phyloP scores from a whole-genome alignment of 2,797 vertebrate species.

The Ptychadena robeensis region DNA sequence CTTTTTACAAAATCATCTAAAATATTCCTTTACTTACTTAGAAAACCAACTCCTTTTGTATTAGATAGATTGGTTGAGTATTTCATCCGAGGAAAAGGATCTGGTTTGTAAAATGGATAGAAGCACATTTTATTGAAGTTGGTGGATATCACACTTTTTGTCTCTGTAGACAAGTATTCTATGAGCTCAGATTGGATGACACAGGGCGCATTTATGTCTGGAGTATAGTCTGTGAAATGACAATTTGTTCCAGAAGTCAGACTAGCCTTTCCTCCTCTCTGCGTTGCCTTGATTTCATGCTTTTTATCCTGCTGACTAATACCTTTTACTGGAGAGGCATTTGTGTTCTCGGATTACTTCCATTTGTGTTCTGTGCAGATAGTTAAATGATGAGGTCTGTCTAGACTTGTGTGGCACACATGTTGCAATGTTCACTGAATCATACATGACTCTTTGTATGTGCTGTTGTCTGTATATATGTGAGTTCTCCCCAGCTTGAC shows the following conservation, averaged over 20 bases:
- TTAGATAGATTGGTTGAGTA: not conserved
- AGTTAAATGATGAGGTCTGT: constrained; percentile 36
- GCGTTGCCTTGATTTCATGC: constrained; percentile 5
- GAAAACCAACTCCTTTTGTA: not conserved
- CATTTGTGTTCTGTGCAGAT: not conserved
- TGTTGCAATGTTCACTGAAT: not conserved
- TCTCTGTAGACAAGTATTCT: not conserved
- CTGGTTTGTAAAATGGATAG: not conserved
- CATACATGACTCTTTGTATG: not conserved
- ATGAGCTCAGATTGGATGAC: not conserved
- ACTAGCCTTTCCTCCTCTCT: not conserved
- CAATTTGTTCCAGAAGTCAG: not conserved
- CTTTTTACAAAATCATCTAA: too few relatives aligned
- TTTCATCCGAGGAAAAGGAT: not conserved
- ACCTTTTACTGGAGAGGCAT: not conserved
- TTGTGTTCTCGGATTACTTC: constrained; percentile 6
- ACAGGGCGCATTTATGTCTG: not conserved
- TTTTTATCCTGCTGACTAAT: constrained; percentile 36
- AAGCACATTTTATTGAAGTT: not conserved
- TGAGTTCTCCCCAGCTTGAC: not conserved
- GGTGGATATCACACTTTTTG: not conserved
- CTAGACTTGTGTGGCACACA: constrained; percentile 34
- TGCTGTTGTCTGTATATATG: not conserved
- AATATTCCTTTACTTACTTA: not conserved
- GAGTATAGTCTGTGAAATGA: constrained; percentile 2